Percentiles rank a stretch among this genome's conserved stretches.
phyloP scores from a whole-genome alignment of 53 echinoderm and acorn worm genomes.

The Echinometra lucunter region DNA sequence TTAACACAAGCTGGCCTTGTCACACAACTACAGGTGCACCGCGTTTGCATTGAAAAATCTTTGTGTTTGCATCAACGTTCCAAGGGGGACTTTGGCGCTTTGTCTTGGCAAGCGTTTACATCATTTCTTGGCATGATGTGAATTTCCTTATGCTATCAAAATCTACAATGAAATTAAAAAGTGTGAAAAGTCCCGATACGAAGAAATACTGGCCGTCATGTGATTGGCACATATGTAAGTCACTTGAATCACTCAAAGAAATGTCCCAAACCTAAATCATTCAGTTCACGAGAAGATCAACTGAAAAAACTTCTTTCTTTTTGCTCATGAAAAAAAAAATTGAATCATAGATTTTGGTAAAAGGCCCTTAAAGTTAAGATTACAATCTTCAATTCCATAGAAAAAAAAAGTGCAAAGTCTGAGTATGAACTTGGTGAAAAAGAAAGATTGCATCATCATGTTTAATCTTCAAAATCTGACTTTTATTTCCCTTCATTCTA shows the following conservation, averaged over 20 bases:
- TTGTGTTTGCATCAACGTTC: background rate
- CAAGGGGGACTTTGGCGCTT: background rate
- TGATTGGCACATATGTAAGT: background rate
- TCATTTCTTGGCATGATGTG: background rate
- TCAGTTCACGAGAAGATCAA: background rate
- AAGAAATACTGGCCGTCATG: background rate
- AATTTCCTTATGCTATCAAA: background rate
- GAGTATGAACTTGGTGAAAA: background rate
- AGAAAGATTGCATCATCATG: background rate
- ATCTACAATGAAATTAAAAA: background rate
- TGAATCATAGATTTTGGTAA: no score
- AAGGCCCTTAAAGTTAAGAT: no score
- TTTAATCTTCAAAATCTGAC: background rate
- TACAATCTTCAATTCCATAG: no score
- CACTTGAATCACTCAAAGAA: background rate
- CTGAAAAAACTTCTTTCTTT: no score
- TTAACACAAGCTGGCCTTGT: constrained; percentile 30
- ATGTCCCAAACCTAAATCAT: background rate
- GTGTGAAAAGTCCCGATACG: background rate
- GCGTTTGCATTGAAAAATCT: background rate
- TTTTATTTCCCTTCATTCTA: background rate
- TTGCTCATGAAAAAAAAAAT: no score
- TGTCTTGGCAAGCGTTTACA: background rate
- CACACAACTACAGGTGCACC: background rate
- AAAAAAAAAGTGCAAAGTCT: no score